phyloP scores from a whole-genome alignment of 2,797 vertebrate species.

The Dicrostonyx torquatus region DNA sequence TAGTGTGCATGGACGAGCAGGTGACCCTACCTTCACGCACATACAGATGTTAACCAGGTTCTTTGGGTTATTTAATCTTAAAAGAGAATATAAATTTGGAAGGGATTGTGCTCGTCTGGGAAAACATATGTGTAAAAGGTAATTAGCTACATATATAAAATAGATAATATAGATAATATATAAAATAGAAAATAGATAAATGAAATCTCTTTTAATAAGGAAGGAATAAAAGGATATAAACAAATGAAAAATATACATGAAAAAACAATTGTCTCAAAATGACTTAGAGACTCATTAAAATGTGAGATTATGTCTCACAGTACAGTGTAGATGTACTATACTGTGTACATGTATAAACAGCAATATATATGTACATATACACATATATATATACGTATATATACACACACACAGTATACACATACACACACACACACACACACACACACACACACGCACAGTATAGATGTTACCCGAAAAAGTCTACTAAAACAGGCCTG shows the following conservation, averaged over 20 bases:
- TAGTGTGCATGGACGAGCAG: not conserved
- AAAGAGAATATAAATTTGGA: not conserved
- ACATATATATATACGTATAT: too few relatives aligned
- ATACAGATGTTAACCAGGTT: not conserved
- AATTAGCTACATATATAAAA: not conserved
- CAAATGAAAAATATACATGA: not conserved
- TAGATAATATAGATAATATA: too few relatives aligned
- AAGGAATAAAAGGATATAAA: not conserved
- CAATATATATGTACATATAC: too few relatives aligned
- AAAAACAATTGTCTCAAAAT: not conserved
- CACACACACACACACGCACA: too few relatives aligned
- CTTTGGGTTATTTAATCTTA: not conserved
- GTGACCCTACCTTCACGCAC: not conserved
- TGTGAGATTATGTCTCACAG: not conserved
- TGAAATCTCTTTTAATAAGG: not conserved
- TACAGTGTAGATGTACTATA: not conserved
- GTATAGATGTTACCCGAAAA: not conserved
- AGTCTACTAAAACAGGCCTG: not conserved
- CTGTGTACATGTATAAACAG: too few relatives aligned
- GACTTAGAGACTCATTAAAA: not conserved
- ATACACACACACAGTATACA: too few relatives aligned
- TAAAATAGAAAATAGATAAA: not conserved
- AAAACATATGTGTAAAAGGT: not conserved
- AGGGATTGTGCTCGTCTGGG: not conserved
- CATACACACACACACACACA: too few relatives aligned